Evolutionary conservation across 2,113 vertebrate species (phyloP).

Genomic region (Gavia stellata): DNA sequence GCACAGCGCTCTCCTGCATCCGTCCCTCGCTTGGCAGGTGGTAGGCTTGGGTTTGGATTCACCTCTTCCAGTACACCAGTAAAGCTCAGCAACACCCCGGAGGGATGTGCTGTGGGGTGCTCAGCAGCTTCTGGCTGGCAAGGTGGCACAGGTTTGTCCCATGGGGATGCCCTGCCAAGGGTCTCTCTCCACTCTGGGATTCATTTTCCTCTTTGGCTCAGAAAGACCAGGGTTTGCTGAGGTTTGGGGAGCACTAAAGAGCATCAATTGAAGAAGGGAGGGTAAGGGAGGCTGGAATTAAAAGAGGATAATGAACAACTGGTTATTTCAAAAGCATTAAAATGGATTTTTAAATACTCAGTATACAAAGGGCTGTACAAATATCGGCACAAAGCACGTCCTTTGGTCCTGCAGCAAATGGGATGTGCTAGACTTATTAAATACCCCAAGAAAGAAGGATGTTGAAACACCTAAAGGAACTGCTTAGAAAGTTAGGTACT

Average conservation of each 20-base stretch:
- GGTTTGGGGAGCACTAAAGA: background rate
- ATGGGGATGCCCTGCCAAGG: background rate
- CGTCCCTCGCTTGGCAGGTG: rapidly evolving
- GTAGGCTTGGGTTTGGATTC: background rate
- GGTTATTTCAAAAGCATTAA: background rate
- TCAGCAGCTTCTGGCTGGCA: background rate
- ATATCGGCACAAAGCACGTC: background rate
- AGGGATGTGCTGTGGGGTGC: background rate
- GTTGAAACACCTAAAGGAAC: background rate
- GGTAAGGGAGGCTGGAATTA: background rate
- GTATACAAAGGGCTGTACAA: background rate
- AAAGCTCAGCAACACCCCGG: background rate
- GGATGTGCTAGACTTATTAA: background rate
- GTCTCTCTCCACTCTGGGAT: background rate
- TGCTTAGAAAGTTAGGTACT: background rate
- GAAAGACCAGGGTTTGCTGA: background rate
- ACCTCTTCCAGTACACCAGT: background rate
- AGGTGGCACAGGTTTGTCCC: background rate
- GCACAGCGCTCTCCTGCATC: background rate
- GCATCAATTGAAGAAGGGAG: background rate
- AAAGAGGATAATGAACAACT: background rate
- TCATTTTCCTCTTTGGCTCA: background rate
- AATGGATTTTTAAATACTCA: background rate
- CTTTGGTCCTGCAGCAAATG: background rate
- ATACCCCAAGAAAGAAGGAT: background rate